Evolutionary conservation across 1,140 invertebrate genomes (phyloP), one percentile per base, ranked within the genome.

Genomic region (Diprion similis): DNA sequence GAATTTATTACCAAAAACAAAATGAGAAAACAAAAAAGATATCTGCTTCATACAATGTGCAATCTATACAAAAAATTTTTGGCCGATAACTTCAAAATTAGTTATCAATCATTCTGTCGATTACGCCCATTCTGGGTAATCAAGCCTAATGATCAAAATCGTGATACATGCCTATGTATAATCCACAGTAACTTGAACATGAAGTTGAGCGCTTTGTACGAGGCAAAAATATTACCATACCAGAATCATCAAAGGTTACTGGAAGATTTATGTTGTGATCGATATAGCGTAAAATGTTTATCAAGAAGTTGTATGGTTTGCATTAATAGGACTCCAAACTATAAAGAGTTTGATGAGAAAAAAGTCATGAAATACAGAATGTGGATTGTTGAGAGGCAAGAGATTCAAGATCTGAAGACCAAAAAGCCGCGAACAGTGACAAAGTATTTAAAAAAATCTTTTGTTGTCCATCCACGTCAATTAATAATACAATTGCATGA

Each of bases 341-440:
- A 51, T 15, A 51, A 51, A 51, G 48, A 51, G 48, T 51, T 51
- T 51, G 15, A 51, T 51, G 48, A 51, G 10, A 51, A 15, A 10
- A 51, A 51, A 1, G 10, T 15, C 15, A 51, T 51, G 15, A 10
- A 51, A 51, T 51, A 10, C 15, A 51, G 15, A 51, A 51, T 10
- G 15, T 51, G 48, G 77, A 71, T 78, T 75, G 13, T 75, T 71
- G 75, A 75, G 67, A 78, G 74, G 73, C 68, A 74, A 71, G 17
- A 46, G 46, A 68, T 47, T 69, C 47, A 71, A 4, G 71, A 76
- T 64, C 73, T 69, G 8, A 76, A 74, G 69, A 18, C 65, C 10
- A 76, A 76, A 13, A 76, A 76, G 8, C 17, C 65, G 17, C 72
- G 72, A 65, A 19, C 67, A 45, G 46, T 76, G 18, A 76, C 75